Conservation (phyloP, 2,797 vertebrate species). For the Cygnus olor region DNA sequence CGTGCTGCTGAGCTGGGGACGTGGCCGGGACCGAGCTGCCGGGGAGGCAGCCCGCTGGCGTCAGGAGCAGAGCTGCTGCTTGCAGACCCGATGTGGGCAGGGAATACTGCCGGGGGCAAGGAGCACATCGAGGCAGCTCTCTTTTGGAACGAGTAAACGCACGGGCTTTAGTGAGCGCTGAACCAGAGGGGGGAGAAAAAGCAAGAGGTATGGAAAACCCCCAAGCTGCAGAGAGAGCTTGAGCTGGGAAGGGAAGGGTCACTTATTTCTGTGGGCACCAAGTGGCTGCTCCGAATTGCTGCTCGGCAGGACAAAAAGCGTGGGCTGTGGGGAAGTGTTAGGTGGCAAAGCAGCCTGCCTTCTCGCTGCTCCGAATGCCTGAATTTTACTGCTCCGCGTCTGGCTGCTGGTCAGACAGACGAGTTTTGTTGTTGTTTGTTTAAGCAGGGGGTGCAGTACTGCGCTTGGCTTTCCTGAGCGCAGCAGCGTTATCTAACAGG, state of each 20-base stretch:
- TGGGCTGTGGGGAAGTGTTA: not conserved
- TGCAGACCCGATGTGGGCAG: not conserved
- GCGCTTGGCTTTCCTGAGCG: not conserved
- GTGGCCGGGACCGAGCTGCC: no score
- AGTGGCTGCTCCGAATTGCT: not conserved
- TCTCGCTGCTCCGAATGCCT: not conserved
- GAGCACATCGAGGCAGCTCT: not conserved
- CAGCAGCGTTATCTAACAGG: not conserved
- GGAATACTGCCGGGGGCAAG: not conserved
- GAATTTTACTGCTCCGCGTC: not conserved
- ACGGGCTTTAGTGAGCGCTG: not conserved
- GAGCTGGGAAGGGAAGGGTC: not conserved
- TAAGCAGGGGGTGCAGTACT: not conserved
- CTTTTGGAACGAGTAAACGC: not conserved
- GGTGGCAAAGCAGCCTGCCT: not conserved
- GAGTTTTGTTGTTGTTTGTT: not conserved
- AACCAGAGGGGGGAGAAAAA: not conserved
- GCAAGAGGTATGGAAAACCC: not conserved
- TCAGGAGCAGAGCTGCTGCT: no score
- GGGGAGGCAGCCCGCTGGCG: not conserved
- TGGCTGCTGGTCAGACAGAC: not conserved
- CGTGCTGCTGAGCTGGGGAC: no score
- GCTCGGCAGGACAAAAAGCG: not conserved
- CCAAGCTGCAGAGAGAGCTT: not conserved
- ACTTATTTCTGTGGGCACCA: not conserved